Percentiles rank a stretch among this genome's conserved stretches.
phyloP scores from a whole-genome alignment of 2,797 vertebrate species.

The Trachurus trachurus region DNA sequence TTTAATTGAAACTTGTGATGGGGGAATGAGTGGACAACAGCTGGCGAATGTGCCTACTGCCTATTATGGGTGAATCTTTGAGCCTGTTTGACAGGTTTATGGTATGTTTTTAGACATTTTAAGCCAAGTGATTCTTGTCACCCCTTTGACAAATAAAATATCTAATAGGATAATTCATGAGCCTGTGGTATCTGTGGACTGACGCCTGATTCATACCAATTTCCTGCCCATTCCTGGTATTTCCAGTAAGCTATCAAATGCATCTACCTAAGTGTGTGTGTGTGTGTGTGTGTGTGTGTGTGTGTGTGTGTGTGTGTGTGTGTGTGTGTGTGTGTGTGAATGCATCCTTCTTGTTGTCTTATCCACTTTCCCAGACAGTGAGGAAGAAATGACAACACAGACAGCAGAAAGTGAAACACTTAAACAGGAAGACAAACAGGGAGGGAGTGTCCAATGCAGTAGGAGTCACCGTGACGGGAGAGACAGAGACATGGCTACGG shows the following conservation, averaged over 20 bases:
- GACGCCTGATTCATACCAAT: conserved; percentile 23
- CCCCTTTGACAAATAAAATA: conserved; percentile 1
- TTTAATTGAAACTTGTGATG: neutral
- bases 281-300: neutral
- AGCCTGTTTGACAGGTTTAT: neutral
- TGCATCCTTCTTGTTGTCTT: conserved; percentile 26
- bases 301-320: neutral
- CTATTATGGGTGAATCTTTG: neutral
- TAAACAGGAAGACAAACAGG: conserved; percentile 61
- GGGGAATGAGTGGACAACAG: neutral
- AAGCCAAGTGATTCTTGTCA: neutral
- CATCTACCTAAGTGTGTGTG: conserved; percentile 3
- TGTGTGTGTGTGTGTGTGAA: conserved; percentile 5
- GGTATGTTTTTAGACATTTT: neutral
- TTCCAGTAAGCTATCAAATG: conserved; percentile 49
- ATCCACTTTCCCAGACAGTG: conserved; percentile 45
- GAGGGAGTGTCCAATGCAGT: conserved; percentile 32
- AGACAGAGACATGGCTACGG: conserved; percentile 40
- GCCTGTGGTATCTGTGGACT: neutral
- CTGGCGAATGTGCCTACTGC: neutral
- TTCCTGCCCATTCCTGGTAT: conserved; percentile 11
- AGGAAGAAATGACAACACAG: conserved; percentile 41
- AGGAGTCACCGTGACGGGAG: conserved; percentile 53
- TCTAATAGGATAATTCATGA: neutral
- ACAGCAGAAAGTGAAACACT: conserved; percentile 57